Evolutionary conservation across 2,797 vertebrate species (phyloP).

Genomic region (Ctenopoma multispine): DNA sequence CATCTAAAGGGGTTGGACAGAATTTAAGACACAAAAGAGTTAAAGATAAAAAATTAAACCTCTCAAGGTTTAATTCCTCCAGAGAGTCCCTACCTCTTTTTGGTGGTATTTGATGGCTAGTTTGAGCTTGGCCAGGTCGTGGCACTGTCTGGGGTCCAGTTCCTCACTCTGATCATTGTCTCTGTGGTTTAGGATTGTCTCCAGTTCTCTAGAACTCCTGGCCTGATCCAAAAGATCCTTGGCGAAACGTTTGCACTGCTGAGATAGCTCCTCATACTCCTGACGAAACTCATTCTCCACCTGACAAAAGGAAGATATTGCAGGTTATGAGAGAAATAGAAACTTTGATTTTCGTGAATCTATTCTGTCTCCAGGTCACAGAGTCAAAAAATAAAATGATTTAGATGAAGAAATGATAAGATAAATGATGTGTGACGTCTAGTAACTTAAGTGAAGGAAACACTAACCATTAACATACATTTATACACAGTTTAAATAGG

Average conservation of each 20-base stretch:
- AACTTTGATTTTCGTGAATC: not conserved
- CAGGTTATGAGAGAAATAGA: not conserved
- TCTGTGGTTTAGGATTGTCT: slow-evolving; percentile 96
- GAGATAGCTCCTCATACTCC: slow-evolving; percentile 97
- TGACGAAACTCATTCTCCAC: slow-evolving; percentile 99
- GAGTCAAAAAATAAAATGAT: not conserved
- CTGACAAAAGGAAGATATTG: slow-evolving; percentile 26
- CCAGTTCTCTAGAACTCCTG: slow-evolving; percentile 93
- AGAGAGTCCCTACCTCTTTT: slow-evolving; percentile 69
- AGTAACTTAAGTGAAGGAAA: not conserved
- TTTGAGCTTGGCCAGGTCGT: slow-evolving; percentile 97
- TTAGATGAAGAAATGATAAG: too few species aligned
- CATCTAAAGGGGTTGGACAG: not conserved
- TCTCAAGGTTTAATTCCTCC: too few species aligned
- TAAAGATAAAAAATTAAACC: too few species aligned
- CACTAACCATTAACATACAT: not conserved
- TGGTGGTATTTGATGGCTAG: slow-evolving; percentile 99
- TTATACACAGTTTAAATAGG: too few species aligned
- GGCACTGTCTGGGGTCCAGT: slow-evolving; percentile 92
- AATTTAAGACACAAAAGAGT: too few species aligned
- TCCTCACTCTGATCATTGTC: slow-evolving; percentile 95
- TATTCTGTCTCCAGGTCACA: not conserved
- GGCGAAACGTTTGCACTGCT: slow-evolving; percentile 97
- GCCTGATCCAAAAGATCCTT: slow-evolving; percentile 98
- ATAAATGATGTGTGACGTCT: not conserved